Evolutionary conservation across 2,888 invertebrate genomes (phyloP).

Genomic region (Monopis laevigella): DNA sequence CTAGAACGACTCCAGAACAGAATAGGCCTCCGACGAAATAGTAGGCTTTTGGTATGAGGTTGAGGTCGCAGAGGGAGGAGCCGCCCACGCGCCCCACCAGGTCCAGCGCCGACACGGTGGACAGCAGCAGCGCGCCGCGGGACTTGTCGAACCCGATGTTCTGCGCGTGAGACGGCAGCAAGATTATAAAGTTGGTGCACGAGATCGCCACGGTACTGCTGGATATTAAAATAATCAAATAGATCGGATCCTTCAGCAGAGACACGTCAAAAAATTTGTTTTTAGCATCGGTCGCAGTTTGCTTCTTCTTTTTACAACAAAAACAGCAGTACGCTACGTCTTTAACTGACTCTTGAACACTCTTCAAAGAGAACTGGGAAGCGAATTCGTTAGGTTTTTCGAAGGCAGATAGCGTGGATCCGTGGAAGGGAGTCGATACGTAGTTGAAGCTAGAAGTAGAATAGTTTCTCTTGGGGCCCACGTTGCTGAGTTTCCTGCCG

Average conservation of each 20-base stretch:
- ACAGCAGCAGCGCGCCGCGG: slow-evolving; percentile 76
- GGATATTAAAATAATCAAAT: slow-evolving; percentile 82
- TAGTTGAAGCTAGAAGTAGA: slow-evolving; percentile 87
- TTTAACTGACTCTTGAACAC: slow-evolving; percentile 68
- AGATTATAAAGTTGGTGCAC: slow-evolving; percentile 87
- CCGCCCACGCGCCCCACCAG: slow-evolving; percentile 86
- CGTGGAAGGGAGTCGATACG: slow-evolving; percentile 85
- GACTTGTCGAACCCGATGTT: slow-evolving; percentile 76
- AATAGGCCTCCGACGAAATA: slow-evolving; percentile 84
- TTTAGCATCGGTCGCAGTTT: slow-evolving; percentile 31
- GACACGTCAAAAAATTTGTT: slow-evolving; percentile 79
- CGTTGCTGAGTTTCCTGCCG: slow-evolving; percentile 37
- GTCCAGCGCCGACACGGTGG: slow-evolving; percentile 83
- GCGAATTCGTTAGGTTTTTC: slow-evolving; percentile 81
- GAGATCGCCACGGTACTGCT: slow-evolving; percentile 88
- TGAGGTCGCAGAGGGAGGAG: slow-evolving; percentile 81
- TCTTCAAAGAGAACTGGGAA: slow-evolving; percentile 79
- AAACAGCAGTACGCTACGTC: slow-evolving; percentile 55
- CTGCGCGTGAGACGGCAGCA: slow-evolving; percentile 80
- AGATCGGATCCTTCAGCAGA: slow-evolving; percentile 78
- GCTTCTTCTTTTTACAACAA: slow-evolving; percentile 41
- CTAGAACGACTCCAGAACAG: slow-evolving; percentile 79
- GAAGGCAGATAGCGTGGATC: slow-evolving; percentile 80
- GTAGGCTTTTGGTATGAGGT: slow-evolving; percentile 80
- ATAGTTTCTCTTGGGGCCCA: slow-evolving; percentile 70